Percentiles rank a stretch among this genome's conserved stretches.
Evolutionary conservation across 2,797 vertebrate genomes (phyloP).

Genomic region (Tragelaphus oryx): DNA sequence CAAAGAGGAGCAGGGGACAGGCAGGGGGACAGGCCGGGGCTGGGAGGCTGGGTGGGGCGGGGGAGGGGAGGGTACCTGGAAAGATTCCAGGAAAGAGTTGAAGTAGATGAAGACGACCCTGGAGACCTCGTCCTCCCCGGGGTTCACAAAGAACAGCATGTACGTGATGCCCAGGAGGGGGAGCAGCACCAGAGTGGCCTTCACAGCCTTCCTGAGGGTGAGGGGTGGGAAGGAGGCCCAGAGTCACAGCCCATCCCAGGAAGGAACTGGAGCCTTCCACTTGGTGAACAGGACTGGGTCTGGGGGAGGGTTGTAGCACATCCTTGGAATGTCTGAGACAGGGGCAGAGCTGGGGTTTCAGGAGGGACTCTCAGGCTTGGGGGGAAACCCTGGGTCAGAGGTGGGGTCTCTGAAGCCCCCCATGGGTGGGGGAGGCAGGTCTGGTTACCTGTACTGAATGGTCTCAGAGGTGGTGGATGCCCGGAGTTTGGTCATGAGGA

Average conservation of each 20-base stretch:
- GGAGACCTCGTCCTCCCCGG: conserved; percentile 91
- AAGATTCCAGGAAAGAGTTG: conserved; percentile 93
- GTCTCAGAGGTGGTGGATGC: conserved; percentile 96
- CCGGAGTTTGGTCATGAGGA: conserved; percentile 96
- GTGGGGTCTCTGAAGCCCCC: neutral
- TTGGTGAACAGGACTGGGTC: neutral
- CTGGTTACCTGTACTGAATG: conserved; percentile 92
- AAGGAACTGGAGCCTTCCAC: neutral
- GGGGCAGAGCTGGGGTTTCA: neutral
- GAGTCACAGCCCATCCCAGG: neutral
- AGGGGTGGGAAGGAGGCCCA: neutral
- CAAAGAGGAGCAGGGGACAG: accelerated
- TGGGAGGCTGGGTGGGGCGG: neutral
- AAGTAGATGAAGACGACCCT: conserved; percentile 94
- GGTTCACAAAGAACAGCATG: conserved; percentile 95
- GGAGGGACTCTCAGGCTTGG: neutral
- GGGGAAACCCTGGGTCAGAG: neutral
- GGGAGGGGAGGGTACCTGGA: conserved; percentile 84
- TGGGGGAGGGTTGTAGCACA: neutral
- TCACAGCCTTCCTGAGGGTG: conserved; percentile 90
- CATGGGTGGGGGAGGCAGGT: accelerated
- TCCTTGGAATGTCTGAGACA: neutral
- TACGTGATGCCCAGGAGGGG: conserved; percentile 94
- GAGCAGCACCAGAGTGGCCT: conserved; percentile 92
- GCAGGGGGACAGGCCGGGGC: neutral